These are phyloP conservation scores for Puntigrus tetrazona DNA, from an alignment of 2,113 vertebrate genomes.

Conservation along the genomic window DNA sequence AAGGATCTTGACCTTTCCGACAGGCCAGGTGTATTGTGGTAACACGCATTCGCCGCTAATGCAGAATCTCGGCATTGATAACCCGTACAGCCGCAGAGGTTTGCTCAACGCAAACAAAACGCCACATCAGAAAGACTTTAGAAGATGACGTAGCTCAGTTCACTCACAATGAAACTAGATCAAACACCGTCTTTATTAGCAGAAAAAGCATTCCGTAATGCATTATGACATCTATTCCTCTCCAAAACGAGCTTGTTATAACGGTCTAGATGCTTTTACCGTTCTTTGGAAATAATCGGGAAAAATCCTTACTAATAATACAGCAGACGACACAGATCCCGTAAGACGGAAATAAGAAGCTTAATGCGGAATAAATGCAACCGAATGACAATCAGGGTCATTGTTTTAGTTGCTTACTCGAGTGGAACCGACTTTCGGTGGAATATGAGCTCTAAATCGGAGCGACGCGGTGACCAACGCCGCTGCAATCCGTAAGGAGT, in stretches of 20 bases:
- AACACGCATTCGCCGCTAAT: background rate
- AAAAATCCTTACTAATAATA: background rate
- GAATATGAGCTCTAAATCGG: slow-evolving; percentile 49
- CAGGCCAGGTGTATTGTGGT: background rate
- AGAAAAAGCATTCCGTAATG: background rate
- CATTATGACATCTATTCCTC: slow-evolving; percentile 18
- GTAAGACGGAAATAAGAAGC: slow-evolving; percentile 15
- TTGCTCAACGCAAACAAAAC: background rate
- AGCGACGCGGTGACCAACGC: background rate
- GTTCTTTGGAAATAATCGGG: background rate
- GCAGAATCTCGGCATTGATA: background rate
- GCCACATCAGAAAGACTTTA: background rate
- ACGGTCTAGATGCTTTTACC: background rate
- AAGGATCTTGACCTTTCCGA: background rate
- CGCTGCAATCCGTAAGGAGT: background rate
- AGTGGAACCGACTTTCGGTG: slow-evolving; percentile 47
- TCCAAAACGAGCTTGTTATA: background rate
- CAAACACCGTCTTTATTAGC: background rate
- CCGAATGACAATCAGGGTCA: slow-evolving; percentile 51
- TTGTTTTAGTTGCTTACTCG: slow-evolving; percentile 54
- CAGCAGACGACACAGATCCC: slow-evolving; percentile 1
- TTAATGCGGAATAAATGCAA: slow-evolving; percentile 34
- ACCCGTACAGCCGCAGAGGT: background rate
- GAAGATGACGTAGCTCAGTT: background rate
- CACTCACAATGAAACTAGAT: background rate